These are phyloP conservation scores for Notothenia rossii DNA, from an alignment of 2,113 vertebrate species.

Conservation along the genomic window DNA sequence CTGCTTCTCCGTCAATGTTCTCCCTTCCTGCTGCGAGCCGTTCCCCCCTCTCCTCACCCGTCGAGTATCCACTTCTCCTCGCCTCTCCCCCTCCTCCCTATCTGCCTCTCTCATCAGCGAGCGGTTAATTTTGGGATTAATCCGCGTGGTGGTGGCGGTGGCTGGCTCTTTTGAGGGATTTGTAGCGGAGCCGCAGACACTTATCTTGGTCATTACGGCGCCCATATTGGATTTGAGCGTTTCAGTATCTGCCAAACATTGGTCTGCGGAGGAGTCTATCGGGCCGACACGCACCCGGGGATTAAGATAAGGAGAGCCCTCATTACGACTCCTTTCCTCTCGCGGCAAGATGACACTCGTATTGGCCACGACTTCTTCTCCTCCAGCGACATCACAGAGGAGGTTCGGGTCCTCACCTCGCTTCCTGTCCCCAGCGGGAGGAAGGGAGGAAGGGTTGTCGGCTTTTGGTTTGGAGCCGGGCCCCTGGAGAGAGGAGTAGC, in stretches of 20 bases:
- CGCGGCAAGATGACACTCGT: conserved; percentile 62
- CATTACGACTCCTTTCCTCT: conserved; percentile 79
- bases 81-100: conserved; percentile 76
- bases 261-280: conserved; percentile 81
- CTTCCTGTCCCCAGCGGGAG: conserved; percentile 22
- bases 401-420: conserved; percentile 56
- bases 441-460: conserved; percentile 5
- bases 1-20: conserved; percentile 73
- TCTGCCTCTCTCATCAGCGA: conserved; percentile 81
- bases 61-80: conserved; percentile 68
- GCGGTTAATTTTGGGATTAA: conserved; percentile 88
- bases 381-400: conserved; percentile 69
- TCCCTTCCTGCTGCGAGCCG: conserved; percentile 71
- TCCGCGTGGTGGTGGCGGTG: conserved; percentile 75
- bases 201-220: conserved; percentile 88
- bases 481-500: conserved; percentile 23
- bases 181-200: conserved; percentile 85
- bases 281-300: conserved; percentile 82
- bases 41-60: conserved; percentile 70
- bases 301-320: conserved; percentile 88
- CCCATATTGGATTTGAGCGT: conserved; percentile 86
- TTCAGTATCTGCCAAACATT: conserved; percentile 84
- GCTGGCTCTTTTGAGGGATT: conserved; percentile 87
- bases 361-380: conserved; percentile 74
- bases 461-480: conserved; percentile 11